Base-by-base conservation (phyloP, 1,140 invertebrate species). In the Asobara japonica region DNA sequence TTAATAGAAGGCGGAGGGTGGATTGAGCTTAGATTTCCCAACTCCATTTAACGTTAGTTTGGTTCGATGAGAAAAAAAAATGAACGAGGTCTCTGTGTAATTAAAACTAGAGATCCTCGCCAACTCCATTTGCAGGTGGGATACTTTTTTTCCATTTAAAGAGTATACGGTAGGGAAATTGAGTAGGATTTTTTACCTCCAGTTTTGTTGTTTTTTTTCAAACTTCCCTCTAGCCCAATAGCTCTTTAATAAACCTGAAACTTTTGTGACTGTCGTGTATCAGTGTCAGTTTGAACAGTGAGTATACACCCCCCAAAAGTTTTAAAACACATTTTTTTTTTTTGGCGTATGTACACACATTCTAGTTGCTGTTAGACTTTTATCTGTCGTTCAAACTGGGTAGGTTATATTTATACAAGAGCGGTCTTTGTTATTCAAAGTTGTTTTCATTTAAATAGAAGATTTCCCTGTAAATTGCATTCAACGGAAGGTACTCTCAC, bases 171-270 rank as follows among this genome's bases (percentile, higher is more conserved):
- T 62, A 29, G 27, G n/a, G 0, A 29, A 31, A 29, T 30, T 31
- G 27, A 29, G 8, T 62, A 62, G 10, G 10, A 16, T 30, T 30
- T 62, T 62, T 62, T 30, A 62, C 60, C n/a, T 29, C 7, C 20
- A 41, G 25, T 69, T 60, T 60, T 33, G 29, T n/a, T 48, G 11
- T 48, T 67, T 67, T 48, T 51, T 25, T 30, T 48, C 38, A 29
- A 16, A 30, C 25, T 27, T 65, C 30, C n/a, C 41, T 16, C n/a
- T 18, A 45, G 10, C n/a, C 48, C 33, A 66, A 72, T 72, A 72
- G 45, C 29, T 56, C 31, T 72, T 66, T 72, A 72, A 72, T 72
- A 72, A 65, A 72, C 64, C 48, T 33, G 56, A 66, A 66, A 66
- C 56, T 71, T 71, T 71, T 33, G 38, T 62, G 41, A 69, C 51